These are phyloP conservation scores for Ennomos quercinarius DNA, from an alignment of 2,888 invertebrate species.

Conservation along the genomic window DNA sequence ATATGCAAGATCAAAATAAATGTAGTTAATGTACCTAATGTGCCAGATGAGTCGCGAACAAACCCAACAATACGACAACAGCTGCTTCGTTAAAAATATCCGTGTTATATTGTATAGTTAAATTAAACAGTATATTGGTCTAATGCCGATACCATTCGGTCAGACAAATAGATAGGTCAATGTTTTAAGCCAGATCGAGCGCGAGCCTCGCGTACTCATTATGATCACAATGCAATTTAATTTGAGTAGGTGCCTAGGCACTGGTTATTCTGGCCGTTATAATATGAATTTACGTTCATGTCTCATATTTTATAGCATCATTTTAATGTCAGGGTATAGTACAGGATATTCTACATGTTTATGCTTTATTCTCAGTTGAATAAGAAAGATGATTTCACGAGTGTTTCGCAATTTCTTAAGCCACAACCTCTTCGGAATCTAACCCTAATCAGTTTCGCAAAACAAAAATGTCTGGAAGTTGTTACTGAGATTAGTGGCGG, in stretches of 20 bases:
- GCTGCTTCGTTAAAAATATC: constrained; percentile 75
- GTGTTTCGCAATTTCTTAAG: constrained; percentile 9
- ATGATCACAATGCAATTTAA: constrained; percentile 24
- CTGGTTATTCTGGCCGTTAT: constrained; percentile 13
- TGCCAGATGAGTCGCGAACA: constrained; percentile 65
- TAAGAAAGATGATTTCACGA: constrained; percentile 10
- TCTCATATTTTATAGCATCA: constrained; percentile 9
- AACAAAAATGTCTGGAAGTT: constrained; percentile 41
- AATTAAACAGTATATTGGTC: constrained; percentile 42
- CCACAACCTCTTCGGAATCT: constrained; percentile 11
- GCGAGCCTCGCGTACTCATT: constrained; percentile 42
- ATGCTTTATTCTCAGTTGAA: not conserved
- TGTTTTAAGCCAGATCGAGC: constrained; percentile 70
- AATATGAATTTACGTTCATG: constrained; percentile 14
- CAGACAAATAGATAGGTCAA: constrained; percentile 76
- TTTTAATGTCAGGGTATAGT: constrained; percentile 18
- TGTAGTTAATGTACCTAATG: constrained; percentile 34
- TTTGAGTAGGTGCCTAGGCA: not conserved
- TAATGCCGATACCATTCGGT: constrained; percentile 57
- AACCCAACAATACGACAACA: constrained; percentile 72
- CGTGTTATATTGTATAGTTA: constrained; percentile 53
- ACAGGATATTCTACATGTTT: constrained; percentile 3
- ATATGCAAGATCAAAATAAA: not conserved
- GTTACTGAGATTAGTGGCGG: constrained; percentile 42
- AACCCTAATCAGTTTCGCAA: constrained; percentile 15